A percentile compares a stretch with the other conserved stretches of the same genome.
These are phyloP conservation scores for Siniperca undulata DNA, from an alignment of 2,797 vertebrate species.

Conservation along the genomic window DNA sequence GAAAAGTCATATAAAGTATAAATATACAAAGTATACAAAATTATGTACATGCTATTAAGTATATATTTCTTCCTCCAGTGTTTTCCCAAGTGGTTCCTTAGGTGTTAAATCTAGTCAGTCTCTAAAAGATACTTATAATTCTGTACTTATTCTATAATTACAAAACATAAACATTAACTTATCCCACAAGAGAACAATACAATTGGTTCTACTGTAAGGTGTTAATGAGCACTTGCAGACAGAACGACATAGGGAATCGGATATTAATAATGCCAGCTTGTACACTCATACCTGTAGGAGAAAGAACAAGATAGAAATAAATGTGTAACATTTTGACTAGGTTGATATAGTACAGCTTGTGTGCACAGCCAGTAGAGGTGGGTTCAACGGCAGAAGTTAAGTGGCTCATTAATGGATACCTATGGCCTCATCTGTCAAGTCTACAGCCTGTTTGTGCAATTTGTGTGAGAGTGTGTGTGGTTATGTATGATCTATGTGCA, in stretches of 20 bases:
- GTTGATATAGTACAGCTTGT: conserved; percentile 35
- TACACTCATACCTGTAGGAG: background rate
- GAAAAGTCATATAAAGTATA: background rate
- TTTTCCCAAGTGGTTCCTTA: background rate
- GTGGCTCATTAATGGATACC: conserved; percentile 69
- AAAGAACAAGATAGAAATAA: conserved; percentile 45
- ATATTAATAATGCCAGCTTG: background rate
- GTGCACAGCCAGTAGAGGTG: conserved; percentile 38
- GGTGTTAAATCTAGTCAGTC: background rate
- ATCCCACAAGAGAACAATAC: background rate
- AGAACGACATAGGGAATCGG: background rate
- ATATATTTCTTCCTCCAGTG: background rate
- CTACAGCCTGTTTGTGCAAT: conserved; percentile 30
- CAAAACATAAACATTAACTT: background rate
- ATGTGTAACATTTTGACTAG: conserved; percentile 18
- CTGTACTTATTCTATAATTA: background rate
- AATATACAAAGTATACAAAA: background rate
- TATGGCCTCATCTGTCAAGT: conserved; percentile 57
- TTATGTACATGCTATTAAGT: background rate
- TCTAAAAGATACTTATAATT: background rate
- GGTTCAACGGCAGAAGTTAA: conserved; percentile 57
- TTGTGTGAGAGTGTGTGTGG: background rate
- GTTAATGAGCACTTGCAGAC: background rate
- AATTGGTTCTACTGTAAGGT: background rate
- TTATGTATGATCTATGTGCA: conserved; percentile 37